phyloP scores from a whole-genome alignment of 2,797 vertebrate genomes.

The Mionectes olivaceus region DNA sequence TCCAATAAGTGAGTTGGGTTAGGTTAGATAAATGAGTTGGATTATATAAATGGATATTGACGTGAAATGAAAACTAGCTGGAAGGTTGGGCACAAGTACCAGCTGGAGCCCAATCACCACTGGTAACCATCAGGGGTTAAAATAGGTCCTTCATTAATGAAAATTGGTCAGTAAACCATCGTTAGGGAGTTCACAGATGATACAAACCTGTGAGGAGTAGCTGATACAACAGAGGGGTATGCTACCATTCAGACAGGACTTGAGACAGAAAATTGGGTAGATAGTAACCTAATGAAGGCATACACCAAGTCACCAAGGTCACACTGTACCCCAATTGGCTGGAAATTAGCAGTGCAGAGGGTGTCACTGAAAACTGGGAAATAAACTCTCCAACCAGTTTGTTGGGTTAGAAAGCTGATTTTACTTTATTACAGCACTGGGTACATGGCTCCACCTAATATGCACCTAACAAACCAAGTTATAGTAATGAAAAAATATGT shows the following conservation, averaged over 20 bases:
- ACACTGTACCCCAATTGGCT: accelerated
- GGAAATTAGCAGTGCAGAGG: not conserved
- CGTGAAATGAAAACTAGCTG: not conserved
- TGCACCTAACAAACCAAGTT: not conserved
- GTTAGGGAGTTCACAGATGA: not conserved
- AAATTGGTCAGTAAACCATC: not conserved
- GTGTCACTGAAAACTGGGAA: not conserved
- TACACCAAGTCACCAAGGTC: not conserved
- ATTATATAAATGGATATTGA: not conserved
- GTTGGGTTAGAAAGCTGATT: not conserved
- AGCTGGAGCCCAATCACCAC: not conserved
- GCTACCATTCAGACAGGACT: not conserved
- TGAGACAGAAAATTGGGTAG: not conserved
- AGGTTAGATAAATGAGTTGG: not conserved
- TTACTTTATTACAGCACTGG: not conserved
- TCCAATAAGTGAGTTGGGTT: not conserved
- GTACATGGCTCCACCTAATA: not conserved
- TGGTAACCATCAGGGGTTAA: accelerated
- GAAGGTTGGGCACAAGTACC: not conserved
- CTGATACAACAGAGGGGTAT: not conserved
- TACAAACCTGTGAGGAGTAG: not conserved
- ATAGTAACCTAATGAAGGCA: not conserved
- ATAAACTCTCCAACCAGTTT: not conserved
- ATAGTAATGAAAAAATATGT: not conserved
- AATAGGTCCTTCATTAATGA: not conserved